Conservation (phyloP, 2,797 vertebrate species). For the Semotilus atromaculatus region DNA sequence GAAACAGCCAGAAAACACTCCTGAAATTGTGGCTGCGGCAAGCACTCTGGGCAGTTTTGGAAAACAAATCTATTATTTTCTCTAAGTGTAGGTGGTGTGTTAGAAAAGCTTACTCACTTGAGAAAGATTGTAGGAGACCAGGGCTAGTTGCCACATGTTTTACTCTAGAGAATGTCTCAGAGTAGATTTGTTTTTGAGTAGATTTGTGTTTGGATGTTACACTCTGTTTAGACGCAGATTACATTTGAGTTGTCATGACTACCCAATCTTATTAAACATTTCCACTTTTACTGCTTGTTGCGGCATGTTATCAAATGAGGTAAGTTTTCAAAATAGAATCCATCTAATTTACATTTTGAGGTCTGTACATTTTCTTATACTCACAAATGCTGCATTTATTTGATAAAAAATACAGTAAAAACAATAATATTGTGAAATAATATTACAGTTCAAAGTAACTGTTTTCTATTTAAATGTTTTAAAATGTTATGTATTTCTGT, state of each 20-base stretch:
- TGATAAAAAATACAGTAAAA: background rate
- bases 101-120: slow-evolving; percentile 21
- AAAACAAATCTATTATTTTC: background rate
- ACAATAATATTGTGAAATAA: background rate
- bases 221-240: background rate
- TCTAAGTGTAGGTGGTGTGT: slow-evolving; percentile 10
- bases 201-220: background rate
- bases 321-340: background rate
- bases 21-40: background rate
- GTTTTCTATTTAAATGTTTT: no score
- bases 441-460: no score
- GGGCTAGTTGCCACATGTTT: slow-evolving; percentile 16
- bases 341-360: background rate
- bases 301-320: background rate
- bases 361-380: background rate
- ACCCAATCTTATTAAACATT: background rate
- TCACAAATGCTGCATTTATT: background rate
- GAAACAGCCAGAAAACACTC: background rate
- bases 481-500: no score
- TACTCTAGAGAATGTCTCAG: background rate
- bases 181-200: background rate
- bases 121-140: background rate
- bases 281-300: background rate
- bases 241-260: background rate
- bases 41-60: slow-evolving; percentile 15